A percentile compares a stretch with the other conserved stretches of the same genome.
Evolutionary conservation across 2,888 invertebrate genomes (phyloP).

Genomic region (Neoaliturus tenellus): DNA sequence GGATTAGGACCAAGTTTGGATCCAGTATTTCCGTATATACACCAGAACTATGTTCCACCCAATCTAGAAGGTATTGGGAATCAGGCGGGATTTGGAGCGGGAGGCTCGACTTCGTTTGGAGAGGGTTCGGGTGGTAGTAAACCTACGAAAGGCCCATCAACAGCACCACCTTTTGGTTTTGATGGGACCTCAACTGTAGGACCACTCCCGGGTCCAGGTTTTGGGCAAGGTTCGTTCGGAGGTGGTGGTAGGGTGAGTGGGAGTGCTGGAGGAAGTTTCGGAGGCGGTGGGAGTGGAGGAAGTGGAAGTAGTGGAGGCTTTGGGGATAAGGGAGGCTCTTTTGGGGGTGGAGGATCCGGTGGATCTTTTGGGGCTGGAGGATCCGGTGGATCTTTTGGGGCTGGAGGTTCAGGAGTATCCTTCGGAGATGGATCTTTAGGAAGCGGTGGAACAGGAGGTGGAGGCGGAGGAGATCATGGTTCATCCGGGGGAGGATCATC

Average conservation of each 20-base stretch:
- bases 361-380: constrained; percentile 63
- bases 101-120: not conserved
- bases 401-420: constrained; percentile 64
- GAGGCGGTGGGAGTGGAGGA: constrained; percentile 34
- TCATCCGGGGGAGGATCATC: constrained; percentile 55
- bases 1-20: constrained; percentile 81
- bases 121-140: not conserved
- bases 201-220: not conserved
- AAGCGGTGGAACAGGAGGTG: not conserved
- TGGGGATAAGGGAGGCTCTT: constrained; percentile 52
- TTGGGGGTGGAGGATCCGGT: constrained; percentile 59
- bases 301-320: constrained; percentile 60
- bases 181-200: not conserved
- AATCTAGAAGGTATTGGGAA: constrained; percentile 6
- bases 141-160: not conserved
- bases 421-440: constrained; percentile 35
- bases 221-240: constrained; percentile 54
- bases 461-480: constrained; percentile 52
- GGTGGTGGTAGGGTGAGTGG: constrained; percentile 58
- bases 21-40: constrained; percentile 76
- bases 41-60: constrained; percentile 52
- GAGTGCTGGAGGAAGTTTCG: constrained; percentile 55
- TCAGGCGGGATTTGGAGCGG: not conserved
- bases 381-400: constrained; percentile 63
- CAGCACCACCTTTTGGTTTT: constrained; percentile 3